Percentiles rank a stretch among this genome's conserved stretches.
These are phyloP conservation scores for Eupithecia pulchellata DNA, from an alignment of 2,888 invertebrate species.

Conservation along the genomic window DNA sequence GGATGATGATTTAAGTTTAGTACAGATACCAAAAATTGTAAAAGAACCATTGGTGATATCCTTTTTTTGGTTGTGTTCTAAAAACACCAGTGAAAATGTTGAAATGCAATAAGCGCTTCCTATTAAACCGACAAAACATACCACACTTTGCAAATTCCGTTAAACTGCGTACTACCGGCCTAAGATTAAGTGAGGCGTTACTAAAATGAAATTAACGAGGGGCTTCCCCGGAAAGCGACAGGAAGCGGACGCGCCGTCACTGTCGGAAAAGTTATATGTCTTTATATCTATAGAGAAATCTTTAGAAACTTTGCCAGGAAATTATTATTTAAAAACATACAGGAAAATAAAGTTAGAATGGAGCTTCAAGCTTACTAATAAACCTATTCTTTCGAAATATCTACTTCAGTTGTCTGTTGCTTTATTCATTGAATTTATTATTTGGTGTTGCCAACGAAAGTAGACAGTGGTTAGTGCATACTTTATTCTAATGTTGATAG, in stretches of 20 bases:
- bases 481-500: too few relatives aligned
- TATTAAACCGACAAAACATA: slow-evolving; percentile 24
- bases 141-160: slow-evolving; percentile 39
- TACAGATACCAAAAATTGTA: too few relatives aligned
- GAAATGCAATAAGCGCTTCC: slow-evolving; percentile 1
- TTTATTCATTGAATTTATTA: too few relatives aligned
- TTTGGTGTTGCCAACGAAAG: background rate
- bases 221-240: slow-evolving; percentile 71
- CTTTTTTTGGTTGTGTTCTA: background rate
- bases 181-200: slow-evolving; percentile 73
- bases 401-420: background rate
- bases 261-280: slow-evolving; percentile 68
- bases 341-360: background rate
- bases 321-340: slow-evolving; percentile 41
- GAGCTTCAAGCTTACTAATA: background rate
- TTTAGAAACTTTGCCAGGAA: slow-evolving; percentile 70
- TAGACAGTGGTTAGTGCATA: too few relatives aligned
- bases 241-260: slow-evolving; percentile 71
- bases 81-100: background rate
- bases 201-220: slow-evolving; percentile 82
- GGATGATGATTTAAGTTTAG: too few relatives aligned
- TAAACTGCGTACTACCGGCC: slow-evolving; percentile 57
- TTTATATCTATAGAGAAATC: slow-evolving; percentile 65
- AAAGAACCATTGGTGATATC: too few relatives aligned
- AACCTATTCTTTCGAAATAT: background rate